Percentiles rank a stretch among this genome's conserved stretches.
Conservation (phyloP, 2,888 invertebrate genomes). For the Rotaria socialis region DNA sequence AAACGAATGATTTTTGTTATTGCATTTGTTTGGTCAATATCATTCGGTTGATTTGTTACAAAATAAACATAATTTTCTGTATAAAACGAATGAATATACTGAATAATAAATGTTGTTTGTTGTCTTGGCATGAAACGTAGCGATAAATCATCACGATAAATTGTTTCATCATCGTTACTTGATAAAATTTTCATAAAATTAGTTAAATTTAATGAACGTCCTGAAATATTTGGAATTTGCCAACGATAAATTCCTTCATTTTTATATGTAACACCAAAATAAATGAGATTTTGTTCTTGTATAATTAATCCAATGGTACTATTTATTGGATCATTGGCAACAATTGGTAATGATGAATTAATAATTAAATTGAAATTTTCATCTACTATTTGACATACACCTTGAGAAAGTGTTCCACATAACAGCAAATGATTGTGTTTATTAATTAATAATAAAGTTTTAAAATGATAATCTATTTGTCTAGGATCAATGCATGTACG, state of each 20-base stretch:
- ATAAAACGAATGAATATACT: slow-evolving; percentile 41
- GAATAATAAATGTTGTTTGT: slow-evolving; percentile 39
- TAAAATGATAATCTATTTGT: slow-evolving; percentile 32
- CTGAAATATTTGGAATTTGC: slow-evolving; percentile 38
- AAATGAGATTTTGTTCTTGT: slow-evolving; percentile 36
- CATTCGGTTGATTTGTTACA: slow-evolving; percentile 39
- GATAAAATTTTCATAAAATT: slow-evolving; percentile 40
- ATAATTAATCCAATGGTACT: slow-evolving; percentile 37
- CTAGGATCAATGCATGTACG: too few species aligned
- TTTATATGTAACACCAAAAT: slow-evolving; percentile 41
- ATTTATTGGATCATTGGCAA: slow-evolving; percentile 42
- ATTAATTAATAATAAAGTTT: slow-evolving; percentile 11
- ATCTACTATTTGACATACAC: slow-evolving; percentile 36
- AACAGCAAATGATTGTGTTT: not conserved
- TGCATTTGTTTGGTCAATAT: not conserved
- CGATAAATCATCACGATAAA: not conserved
- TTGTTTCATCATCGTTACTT: not conserved
- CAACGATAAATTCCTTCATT: slow-evolving; percentile 38
- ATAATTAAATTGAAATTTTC: slow-evolving; percentile 6
- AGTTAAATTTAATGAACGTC: slow-evolving; percentile 3
- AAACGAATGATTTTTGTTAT: slow-evolving; percentile 37
- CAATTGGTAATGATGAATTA: slow-evolving; percentile 27
- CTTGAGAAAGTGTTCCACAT: slow-evolving; percentile 42
- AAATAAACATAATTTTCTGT: slow-evolving; percentile 39
- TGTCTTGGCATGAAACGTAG: slow-evolving; percentile 41